Base-by-base conservation (phyloP, 2,888 invertebrate species). In the Eupithecia subumbrata region DNA sequence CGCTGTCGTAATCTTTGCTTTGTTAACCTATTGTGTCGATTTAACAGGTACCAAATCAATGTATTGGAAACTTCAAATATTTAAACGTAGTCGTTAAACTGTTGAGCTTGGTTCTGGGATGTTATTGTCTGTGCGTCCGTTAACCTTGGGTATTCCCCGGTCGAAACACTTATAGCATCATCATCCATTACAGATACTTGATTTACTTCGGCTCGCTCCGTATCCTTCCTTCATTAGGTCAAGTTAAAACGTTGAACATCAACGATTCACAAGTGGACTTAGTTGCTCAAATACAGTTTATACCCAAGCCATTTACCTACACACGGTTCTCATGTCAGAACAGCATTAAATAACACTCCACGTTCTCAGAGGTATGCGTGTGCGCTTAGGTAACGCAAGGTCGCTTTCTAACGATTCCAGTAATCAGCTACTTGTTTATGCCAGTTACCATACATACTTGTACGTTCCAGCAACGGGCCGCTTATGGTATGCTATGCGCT, bases 381-480 rank as follows among this genome's bases (percentile, higher is more conserved):
- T 78, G 73, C 74, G 76, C 81, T 77, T 83, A 83, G 83, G 83
- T 83, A 86, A 86, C 80, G 81, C 88, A 88, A 89, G 88, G 88
- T 87, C 88, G 88, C 88, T 89, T 88, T 89, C 88, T 85, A 88
- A 84, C 82, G 81, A 81, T 81, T 82, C 83, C 81, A 77, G 78
- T 73, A 73, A 78, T 69, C 72, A 69, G 66, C 69, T 40, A 77
- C 74, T 74, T 63, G 72, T 72, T 67, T 71, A 74, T 68, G 72
- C 72, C 74, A 74, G 60, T 72, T 69, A 45, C 69, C 30, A 63
- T 56, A 45, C 60, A 67, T 43, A 60, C 7, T 37, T 5, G 34
- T 40, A 40, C 60, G 76, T 52, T 43, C 43, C 71, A 69, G 48
- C 56, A 80, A 81, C 83, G 80, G 74, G 74, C 64, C 63, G 80